Percentiles rank a stretch among this genome's conserved stretches.
Conservation (phyloP, 2,888 invertebrate genomes). For the Torymus texanus region DNA sequence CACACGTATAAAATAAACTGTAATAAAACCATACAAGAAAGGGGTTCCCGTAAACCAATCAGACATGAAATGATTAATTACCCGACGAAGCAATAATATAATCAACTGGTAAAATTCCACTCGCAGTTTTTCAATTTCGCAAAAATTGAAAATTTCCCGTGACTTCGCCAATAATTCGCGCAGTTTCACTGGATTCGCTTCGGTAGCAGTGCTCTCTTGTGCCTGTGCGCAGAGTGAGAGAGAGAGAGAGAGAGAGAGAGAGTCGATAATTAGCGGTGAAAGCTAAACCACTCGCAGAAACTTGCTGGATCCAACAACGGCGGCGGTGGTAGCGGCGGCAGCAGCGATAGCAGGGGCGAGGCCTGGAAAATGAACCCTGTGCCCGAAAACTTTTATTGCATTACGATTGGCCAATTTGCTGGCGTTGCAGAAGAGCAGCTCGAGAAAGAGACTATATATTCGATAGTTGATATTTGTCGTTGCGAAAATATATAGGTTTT, state of each 20-base stretch:
- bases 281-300: conserved; percentile 22
- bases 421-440: background rate
- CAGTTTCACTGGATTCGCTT: conserved; percentile 22
- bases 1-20: no score
- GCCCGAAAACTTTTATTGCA: conserved; percentile 37
- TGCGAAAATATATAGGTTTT: no score
- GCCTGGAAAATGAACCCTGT: background rate
- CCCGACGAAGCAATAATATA: no score
- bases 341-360: no score
- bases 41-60: no score
- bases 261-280: conserved; percentile 35
- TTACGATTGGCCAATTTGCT: conserved; percentile 32
- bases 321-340: no score
- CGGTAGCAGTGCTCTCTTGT: background rate
- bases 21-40: no score
- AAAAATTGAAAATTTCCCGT: conserved; percentile 12
- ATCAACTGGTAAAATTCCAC: background rate
- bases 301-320: conserved; percentile 21
- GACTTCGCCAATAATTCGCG: conserved; percentile 8
- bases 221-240: no score
- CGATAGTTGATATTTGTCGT: no score
- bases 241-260: background rate
- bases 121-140: conserved; percentile 18
- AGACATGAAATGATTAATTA: no score
- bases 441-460: no score